These are phyloP conservation scores for Spodoptera frugiperda DNA, from an alignment of 1,140 invertebrate species.

Conservation along the genomic window DNA sequence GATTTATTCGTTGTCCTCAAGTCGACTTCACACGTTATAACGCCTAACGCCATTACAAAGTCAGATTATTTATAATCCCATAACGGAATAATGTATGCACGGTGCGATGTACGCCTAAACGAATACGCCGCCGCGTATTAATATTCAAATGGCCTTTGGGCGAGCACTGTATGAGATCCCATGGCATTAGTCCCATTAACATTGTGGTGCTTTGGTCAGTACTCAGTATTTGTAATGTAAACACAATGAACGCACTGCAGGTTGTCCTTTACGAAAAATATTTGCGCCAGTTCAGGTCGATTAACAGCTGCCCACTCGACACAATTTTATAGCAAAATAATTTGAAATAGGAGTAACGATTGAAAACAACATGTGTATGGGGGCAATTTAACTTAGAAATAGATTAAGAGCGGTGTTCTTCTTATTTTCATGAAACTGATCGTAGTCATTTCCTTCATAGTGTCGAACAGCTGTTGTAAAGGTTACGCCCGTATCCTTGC, in stretches of 20 bases:
- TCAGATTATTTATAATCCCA: conserved; percentile 65
- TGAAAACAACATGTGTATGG: conserved; percentile 52
- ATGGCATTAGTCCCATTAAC: conserved; percentile 74
- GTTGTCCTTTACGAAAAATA: conserved; percentile 51
- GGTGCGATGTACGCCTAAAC: conserved; percentile 66
- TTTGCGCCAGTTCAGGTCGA: conserved; percentile 43
- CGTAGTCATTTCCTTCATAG: conserved; percentile 69
- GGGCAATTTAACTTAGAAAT: conserved; percentile 70
- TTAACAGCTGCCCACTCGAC: conserved; percentile 55
- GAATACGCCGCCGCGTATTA: conserved; percentile 72
- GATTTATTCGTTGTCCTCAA: conserved; percentile 49
- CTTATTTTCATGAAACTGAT: conserved; percentile 61
- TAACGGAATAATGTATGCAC: conserved; percentile 70
- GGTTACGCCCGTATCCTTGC: conserved; percentile 77
- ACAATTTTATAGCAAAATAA: conserved; percentile 38
- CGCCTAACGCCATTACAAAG: conserved; percentile 49
- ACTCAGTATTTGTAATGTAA: conserved; percentile 47
- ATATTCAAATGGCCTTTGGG: conserved; percentile 81
- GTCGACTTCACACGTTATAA: conserved; percentile 52
- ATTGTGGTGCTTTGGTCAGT: conserved; percentile 59
- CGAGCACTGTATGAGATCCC: conserved; percentile 69
- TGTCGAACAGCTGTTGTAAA: conserved; percentile 78
- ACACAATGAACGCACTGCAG: conserved; percentile 48
- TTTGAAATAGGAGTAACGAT: conserved; percentile 9
- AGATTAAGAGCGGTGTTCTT: conserved; percentile 67